Base-by-base conservation (phyloP, 2,797 vertebrate genomes). In the Rallus crepitans region DNA sequence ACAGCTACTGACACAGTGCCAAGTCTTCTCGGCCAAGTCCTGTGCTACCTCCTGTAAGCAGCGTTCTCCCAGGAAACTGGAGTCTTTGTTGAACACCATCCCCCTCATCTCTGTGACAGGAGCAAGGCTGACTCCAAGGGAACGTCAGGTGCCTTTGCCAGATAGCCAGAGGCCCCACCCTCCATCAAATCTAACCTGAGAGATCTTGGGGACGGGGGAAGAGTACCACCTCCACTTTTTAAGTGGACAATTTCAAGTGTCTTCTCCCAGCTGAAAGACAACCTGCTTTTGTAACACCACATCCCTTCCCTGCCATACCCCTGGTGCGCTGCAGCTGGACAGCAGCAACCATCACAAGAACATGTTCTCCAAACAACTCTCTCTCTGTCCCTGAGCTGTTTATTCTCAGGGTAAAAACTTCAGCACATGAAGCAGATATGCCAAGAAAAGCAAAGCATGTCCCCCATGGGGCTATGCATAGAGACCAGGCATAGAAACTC, bases 181-280 rank as follows among this genome's bases (percentile, higher is more conserved):
- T 47, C 27, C 40, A 27, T 7, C 27, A 39, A 5, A 11, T 10
- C 37, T 9, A 66, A 30, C 47, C 64, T 0, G 17, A 59, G 28
- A 70, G 11, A 31, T 2, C 6, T 19, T 6, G 21, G 0, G 2
- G 7, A 20, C 1, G 1, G 2, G 14, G 50, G 25, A 25, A 15
- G 25, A 6, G 21, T 12, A 52, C 7, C 27, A 7, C 1, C 11
- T 6, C 14, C 4, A 4, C 27, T 5, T 35, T 25, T 42, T 9
- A 15, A 13, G 40, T 13, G 9, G 27, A 45, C 42, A 19, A 18
- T 45, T 17, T 45, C 42, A 45, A 45, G 15, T 12, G 25, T 30
- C 13, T 30, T 78, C 35, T 60, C 11, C 8, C 13, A 7, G 1
- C 9, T 4, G 19, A 71, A 72, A 42, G 63, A 6, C 30, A 2